Conservation (phyloP, 2,113 vertebrate genomes). For the Saguinus midas region DNA sequence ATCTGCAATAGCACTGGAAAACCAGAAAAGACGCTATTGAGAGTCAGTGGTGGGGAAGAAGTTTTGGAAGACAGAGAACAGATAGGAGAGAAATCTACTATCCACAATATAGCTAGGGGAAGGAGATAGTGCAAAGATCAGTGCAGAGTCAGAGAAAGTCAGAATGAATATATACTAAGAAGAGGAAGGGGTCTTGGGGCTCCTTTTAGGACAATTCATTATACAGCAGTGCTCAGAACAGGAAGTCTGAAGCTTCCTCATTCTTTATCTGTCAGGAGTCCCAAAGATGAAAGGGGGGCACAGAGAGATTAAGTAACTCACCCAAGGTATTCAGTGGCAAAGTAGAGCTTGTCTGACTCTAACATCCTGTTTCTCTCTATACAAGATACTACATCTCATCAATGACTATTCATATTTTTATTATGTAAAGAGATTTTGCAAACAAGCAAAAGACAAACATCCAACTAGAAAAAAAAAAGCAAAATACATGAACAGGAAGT, state of each 20-base stretch:
- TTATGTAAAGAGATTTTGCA: background rate
- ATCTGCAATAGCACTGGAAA: background rate
- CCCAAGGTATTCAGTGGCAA: background rate
- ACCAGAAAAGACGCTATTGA: background rate
- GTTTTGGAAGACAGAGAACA: background rate
- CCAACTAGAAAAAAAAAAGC: background rate
- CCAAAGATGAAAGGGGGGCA: background rate
- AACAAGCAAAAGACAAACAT: background rate
- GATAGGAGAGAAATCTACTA: background rate
- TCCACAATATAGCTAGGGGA: fast-evolving
- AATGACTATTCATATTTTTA: background rate
- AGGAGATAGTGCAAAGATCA: background rate
- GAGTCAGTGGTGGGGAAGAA: background rate
- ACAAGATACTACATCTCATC: background rate
- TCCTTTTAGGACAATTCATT: background rate
- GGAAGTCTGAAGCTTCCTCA: background rate
- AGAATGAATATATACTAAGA: background rate
- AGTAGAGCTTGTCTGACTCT: background rate
- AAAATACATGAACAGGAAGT: background rate
- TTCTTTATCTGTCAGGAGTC: background rate
- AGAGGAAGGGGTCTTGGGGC: background rate
- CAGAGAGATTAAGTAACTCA: background rate
- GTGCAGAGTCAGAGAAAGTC: background rate
- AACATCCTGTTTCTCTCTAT: background rate
- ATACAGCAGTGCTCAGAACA: background rate